Evolutionary conservation across 2,113 vertebrate species (phyloP), one percentile per base, ranked within the genome.

Genomic region (Tetrao urogallus): DNA sequence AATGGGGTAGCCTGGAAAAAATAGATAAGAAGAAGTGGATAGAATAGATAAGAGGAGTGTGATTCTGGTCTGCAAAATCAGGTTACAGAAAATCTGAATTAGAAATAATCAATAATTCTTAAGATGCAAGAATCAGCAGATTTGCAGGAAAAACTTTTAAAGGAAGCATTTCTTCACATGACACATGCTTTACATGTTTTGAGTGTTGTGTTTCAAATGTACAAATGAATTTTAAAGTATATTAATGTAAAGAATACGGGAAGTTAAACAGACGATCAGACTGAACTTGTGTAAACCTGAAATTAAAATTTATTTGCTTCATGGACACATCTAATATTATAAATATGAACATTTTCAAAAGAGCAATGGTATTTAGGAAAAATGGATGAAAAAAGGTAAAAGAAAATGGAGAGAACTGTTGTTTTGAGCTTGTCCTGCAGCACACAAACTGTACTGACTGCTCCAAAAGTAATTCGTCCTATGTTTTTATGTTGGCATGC

Each of bases 251-350:
- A 42, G 64, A 45, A 11, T 56, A 3, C 21, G 5, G 5, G 5
- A 90, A 54, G 21, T 45, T 32, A 48, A 50, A 9, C 5, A 43
- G 47, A 82, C 75, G 2, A 43, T 73, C 8, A n/a, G 20, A 52
- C 11, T 79, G n/a, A 74, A 63, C 8, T 34, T 60, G 11, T 28
- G 28, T 45, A 67, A 78, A 4, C 3, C 25, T 43, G 28, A 67
- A 71, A 52, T 58, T 30, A 42, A 5, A 54, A 43, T 45, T 5
- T 40, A 28, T 54, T 72, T 61, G 0, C 5, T 88, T 75, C 50
- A 47, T 11, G 5, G 8, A 2, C 6, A 48, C 2, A 2, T 30
- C 2, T 1, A 77, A 11, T 52, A 12, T 48, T 74, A 4, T 22
- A 71, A 73, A 7, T 18, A 70, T 4, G 2, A 3, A 14, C 4